Evolutionary conservation across 2,888 invertebrate species (phyloP), one percentile per base, ranked within the genome.

Genomic region (Euplagia quadripunctaria): DNA sequence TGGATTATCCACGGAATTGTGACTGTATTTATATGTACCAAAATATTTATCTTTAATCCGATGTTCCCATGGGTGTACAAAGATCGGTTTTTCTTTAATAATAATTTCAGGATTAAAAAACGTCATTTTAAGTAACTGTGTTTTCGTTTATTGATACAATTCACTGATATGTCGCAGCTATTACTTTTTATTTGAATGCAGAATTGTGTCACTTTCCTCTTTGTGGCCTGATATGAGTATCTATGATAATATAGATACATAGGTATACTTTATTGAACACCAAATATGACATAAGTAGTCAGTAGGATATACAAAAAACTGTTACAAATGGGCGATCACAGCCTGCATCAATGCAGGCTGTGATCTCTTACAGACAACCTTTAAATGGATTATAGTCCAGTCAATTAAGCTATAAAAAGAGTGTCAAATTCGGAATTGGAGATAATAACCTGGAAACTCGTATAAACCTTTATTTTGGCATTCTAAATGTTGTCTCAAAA

Each of bases 1-100:
- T 12, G 92, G 92, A 79, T 95, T 95, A 17, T 86, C 82, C 16
- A 90, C 82, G 20, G 94, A 93, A 80, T 95, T 95, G 81, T 95
- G 96, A 7, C 87, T 90, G 84, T 91, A 83, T 86, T 91, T 93
- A 14, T 91, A 89, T 78, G 51, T 68, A 73, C 88, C 81, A 85
- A 63, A 63, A 41, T 70, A 61, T 70, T 63, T 49, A 17, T 6
- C 63, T 63, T 93, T 94, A 73, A 95, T 91, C 12, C 74, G 79
- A 68, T 78, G 88, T 82, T 91, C 88, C 94, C 95, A 95, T 3
- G 95, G 94, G 84, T 95, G 94, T 74, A 52, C 41, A 78, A 17
- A 41, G 49, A n/a, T 20, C 4, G 58, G 71, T 78, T 88, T 88
- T 79, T 87, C 82, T 74, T 84, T 80, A 14, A 64, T 49, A 52